Evolutionary conservation across 2,888 invertebrate species (phyloP), one percentile per base, ranked within the genome.

Genomic region (Ischnus inquisitorius): DNA sequence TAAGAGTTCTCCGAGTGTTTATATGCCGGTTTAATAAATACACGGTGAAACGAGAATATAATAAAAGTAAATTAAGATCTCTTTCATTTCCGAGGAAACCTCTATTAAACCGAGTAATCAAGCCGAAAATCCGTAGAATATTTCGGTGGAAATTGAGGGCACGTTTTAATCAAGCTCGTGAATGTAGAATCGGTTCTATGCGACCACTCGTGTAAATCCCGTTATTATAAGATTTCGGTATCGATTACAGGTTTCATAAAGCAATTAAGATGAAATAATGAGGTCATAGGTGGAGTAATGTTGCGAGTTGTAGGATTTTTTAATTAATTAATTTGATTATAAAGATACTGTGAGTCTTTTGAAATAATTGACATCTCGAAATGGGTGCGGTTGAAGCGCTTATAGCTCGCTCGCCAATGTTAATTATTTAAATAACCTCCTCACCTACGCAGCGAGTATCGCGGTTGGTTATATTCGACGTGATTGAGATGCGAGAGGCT

Each of bases 21-120:
- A 34, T 34, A 34, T 34, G 8, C 34, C 34, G 34, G 34, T 34
- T 1, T 34, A 34, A 5, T 34, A 34, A 34, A 34, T 34, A 34
- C 8, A 34, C 6, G 0, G 6, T 6, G 34, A 34, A 34, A 34
- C 34, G 8, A 2, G 34, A 34, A 34, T 34, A 34, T 6, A 34
- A 67, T n/a, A 25, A 48, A 67, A 46, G 46, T 4, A 25, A 5
- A 67, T 28, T 22, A n/a, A 67, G 46, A 67, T 67, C 25, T 46
- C 46, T 43, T 72, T 72, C 12, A 57, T 25, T 28, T n/a, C 8
- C 28, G 16, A n/a, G 14, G 28, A 43, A 68, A 46, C 19, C 19
- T 28, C 48, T n/a, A 68, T 68, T 60, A 62, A 54, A 57, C 57
- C 46, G 19, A 48, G 60, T 34, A 77, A 77, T 68, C 22, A 77